phyloP scores from a whole-genome alignment of 2,888 invertebrate genomes.

The Empis stercorea region DNA sequence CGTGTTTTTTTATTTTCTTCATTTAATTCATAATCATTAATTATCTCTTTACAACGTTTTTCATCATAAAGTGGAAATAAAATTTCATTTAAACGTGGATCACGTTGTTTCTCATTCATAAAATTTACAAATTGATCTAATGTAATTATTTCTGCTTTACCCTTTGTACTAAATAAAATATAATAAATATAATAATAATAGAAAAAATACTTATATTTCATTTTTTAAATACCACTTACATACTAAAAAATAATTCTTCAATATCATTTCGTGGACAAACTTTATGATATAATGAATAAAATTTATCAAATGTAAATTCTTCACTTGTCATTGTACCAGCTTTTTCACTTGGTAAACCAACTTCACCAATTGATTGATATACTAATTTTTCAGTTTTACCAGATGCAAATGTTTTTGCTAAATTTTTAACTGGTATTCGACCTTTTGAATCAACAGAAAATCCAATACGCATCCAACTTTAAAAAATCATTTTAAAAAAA shows the following conservation, averaged over 20 bases:
- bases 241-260: constrained; percentile 88
- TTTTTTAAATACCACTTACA: constrained; percentile 52
- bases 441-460: constrained; percentile 88
- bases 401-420: constrained; percentile 97
- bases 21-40: constrained; percentile 82
- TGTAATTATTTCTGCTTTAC: constrained; percentile 76
- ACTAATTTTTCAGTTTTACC: constrained; percentile 98
- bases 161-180: constrained; percentile 85
- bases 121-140: constrained; percentile 82
- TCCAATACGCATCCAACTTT: constrained; percentile 96
- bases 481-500: constrained; percentile 7
- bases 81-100: constrained; percentile 97
- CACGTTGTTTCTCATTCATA: constrained; percentile 93
- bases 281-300: constrained; percentile 95
- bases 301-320: constrained; percentile 96
- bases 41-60: constrained; percentile 83
- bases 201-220: not conserved
- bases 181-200: not conserved
- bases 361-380: constrained; percentile 88
- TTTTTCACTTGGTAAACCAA: constrained; percentile 89
- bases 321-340: constrained; percentile 89
- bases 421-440: constrained; percentile 92
- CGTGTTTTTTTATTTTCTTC: constrained; percentile 41
- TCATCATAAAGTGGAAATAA: constrained; percentile 94
- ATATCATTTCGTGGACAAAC: constrained; percentile 98